Conservation (phyloP, 2,888 invertebrate species). For the Drosophila picticornis region DNA sequence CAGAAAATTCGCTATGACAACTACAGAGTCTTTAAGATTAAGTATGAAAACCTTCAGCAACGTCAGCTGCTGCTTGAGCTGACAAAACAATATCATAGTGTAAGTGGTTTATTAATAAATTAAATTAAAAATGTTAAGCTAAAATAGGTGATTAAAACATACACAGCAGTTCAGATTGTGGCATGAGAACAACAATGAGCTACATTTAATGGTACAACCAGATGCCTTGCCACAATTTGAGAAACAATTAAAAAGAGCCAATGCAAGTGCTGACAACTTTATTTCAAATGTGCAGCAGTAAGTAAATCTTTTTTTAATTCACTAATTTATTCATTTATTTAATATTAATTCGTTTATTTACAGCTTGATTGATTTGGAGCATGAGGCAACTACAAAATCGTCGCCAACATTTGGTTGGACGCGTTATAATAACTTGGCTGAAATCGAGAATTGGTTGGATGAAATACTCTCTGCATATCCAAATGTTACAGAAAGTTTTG, state of each 20-base stretch:
- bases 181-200: conserved; percentile 49
- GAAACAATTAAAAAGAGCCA: conserved; percentile 19
- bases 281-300: conserved; percentile 87
- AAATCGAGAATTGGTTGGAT: conserved; percentile 87
- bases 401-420: conserved; percentile 86
- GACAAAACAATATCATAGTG: conserved; percentile 28
- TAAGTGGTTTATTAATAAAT: conserved; percentile 19
- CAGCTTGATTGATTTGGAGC: conserved; percentile 85
- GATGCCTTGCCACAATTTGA: conserved; percentile 84
- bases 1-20: conserved; percentile 43
- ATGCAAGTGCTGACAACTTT: conserved; percentile 83
- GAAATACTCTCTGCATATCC: conserved; percentile 85
- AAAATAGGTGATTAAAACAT: not conserved
- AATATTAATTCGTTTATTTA: not conserved
- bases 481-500: conserved; percentile 85
- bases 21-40: conserved; percentile 34
- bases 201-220: conserved; percentile 88
- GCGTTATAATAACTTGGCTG: conserved; percentile 87
- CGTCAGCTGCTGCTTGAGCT: conserved; percentile 22
- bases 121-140: not conserved
- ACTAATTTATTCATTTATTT: not conserved
- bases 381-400: conserved; percentile 53
- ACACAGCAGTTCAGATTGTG: conserved; percentile 56
- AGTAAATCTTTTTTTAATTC: conserved; percentile 4
- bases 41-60: conserved; percentile 10